Evolutionary conservation across 2,797 vertebrate genomes (phyloP).

Genomic region (Synaphobranchus kaupii): DNA sequence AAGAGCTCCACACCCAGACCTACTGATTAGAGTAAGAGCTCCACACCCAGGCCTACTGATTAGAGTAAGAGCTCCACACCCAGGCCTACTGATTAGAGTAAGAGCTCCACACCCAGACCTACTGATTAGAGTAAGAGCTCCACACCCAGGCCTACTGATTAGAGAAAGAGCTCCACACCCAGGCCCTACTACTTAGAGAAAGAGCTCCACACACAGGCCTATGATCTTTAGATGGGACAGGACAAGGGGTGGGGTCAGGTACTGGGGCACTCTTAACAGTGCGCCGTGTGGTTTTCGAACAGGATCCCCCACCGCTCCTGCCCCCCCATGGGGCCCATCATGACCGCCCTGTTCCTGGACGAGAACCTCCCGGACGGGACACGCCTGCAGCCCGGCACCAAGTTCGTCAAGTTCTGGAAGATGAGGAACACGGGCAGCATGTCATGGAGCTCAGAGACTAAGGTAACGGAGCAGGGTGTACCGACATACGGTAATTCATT

Average conservation of each 20-base stretch:
- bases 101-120: not conserved
- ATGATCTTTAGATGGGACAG: not conserved
- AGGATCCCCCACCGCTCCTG: constrained; percentile 86
- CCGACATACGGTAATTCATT: not conserved
- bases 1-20: constrained; percentile 20
- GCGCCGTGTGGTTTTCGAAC: constrained; percentile 38
- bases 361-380: constrained; percentile 98
- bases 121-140: not conserved
- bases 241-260: not conserved
- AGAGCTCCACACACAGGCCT: not conserved
- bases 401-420: constrained; percentile 97
- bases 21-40: not conserved
- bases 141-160: constrained; percentile 51
- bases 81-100: not conserved
- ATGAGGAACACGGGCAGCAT: constrained; percentile 96
- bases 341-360: constrained; percentile 96
- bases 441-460: constrained; percentile 92
- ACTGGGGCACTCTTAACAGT: not conserved
- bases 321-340: constrained; percentile 85
- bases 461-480: constrained; percentile 73
- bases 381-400: constrained; percentile 88
- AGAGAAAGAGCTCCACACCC: constrained; percentile 55
- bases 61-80: constrained; percentile 59
- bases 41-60: constrained; percentile 56
- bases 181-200: not conserved